phyloP scores from a whole-genome alignment of 2,888 invertebrate genomes.

The Drosophila melanosoma region DNA sequence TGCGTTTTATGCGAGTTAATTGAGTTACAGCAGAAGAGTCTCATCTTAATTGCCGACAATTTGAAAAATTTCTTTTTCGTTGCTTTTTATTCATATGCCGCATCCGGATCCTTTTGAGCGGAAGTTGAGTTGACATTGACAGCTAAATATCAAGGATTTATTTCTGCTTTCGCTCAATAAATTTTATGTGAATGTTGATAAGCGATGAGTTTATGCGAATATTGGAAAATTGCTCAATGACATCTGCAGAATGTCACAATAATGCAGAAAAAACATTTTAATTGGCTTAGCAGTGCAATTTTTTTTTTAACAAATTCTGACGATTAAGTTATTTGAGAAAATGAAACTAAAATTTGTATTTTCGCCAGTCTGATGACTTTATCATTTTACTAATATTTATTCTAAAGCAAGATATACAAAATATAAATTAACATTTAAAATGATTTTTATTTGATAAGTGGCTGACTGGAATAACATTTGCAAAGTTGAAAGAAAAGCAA shows the following conservation, averaged over 20 bases:
- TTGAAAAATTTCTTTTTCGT: slow-evolving; percentile 23
- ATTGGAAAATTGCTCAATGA: background rate
- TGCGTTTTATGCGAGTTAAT: slow-evolving; percentile 40
- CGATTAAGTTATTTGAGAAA: background rate
- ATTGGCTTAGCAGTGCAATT: background rate
- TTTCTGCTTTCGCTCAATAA: slow-evolving; percentile 30
- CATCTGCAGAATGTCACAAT: background rate
- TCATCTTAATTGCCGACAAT: slow-evolving; percentile 65
- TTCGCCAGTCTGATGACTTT: background rate
- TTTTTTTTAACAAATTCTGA: background rate
- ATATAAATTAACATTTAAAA: background rate
- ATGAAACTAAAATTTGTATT: background rate
- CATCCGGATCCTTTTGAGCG: slow-evolving; percentile 25
- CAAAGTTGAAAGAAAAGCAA: background rate
- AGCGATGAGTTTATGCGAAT: background rate
- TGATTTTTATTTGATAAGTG: background rate
- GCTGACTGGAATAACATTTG: background rate
- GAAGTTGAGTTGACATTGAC: slow-evolving; percentile 21
- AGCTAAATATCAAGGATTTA: slow-evolving; percentile 43
- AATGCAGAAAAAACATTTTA: background rate
- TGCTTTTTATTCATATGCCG: slow-evolving; percentile 34
- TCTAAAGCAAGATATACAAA: background rate
- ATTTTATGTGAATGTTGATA: slow-evolving; percentile 20
- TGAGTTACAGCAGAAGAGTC: slow-evolving; percentile 33
- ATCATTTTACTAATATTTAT: background rate